Base-by-base conservation (phyloP, 1,140 invertebrate genomes). In the Drosophila eugracilis region DNA sequence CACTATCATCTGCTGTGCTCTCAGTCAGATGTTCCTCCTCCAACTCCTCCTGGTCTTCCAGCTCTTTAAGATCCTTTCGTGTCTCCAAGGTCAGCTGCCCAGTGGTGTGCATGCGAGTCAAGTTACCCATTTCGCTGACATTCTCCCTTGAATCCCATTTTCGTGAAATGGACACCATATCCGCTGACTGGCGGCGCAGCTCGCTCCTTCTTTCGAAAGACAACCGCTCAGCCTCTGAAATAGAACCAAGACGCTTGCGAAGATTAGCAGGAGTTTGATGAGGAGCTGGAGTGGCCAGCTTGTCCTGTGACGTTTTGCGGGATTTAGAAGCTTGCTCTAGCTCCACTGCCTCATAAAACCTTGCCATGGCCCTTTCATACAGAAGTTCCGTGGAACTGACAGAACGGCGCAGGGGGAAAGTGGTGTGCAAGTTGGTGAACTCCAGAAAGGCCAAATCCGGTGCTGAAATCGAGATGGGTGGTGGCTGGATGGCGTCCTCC, bases 321-420 rank as follows among this genome's bases (percentile, higher is more conserved):
- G 83, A 78, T 42, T 92, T 92, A 86, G 94, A 93, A 5, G 94
- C 93, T 91, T 96, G 94, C 90, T 96, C 95, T 49, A 94, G 92
- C 24, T 94, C 94, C 0, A 95, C 93, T 1, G 95, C 96, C 89
- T 95, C 93, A 75, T 96, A 96, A 72, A 97, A 95, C 19, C 96
- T 92, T 9, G 95, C 95, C 95, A 97, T 96, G 2, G 95, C 95
- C 17, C 94, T 93, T 81, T 96, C 96, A 75, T 96, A 96, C 2
- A 97, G 92, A 5, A 97, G 92, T 83, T 97, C 96, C 0, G 95
- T 96, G 0, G 96, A 97, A 80, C 96, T 97, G 5, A 96, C 95
- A 0, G 96, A 95, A 65, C 95, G 93, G 6, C 95, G 94, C 6
- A 91, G 37, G 6, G 90, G 90, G 26, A 91, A 91, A 5, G 93